Base-by-base conservation (phyloP, 1,140 invertebrate genomes). In the Drosophila obscura region DNA sequence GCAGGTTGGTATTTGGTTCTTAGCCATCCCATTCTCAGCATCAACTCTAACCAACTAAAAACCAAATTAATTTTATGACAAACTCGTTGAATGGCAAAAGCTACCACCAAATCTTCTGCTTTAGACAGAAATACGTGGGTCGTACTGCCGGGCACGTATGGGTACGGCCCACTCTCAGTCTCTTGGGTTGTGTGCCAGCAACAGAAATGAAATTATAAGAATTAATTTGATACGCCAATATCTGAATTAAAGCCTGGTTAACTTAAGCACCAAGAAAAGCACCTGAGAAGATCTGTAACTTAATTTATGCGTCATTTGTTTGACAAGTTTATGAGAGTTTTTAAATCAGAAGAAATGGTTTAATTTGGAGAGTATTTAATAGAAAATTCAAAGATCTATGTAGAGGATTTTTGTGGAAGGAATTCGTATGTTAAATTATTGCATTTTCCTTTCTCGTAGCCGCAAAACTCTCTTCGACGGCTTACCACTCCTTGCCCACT, bases 31-130 rank as follows among this genome's bases (percentile, higher is more conserved):
- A 15, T 48, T 49, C 43, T 68, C 65, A 46, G 66, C 65, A 72
- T 19, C 19, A 19, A 1, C 19, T 19, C 44, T 39, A 26, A 22
- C 48, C 66, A 80, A 43, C 61, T 75, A 64, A 77, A 73, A 75
- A 58, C 61, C 67, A 83, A 87, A 87, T 87, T 85, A 87, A 87
- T 79, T 88, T 73, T 81, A 88, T 82, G 83, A 88, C 83, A 87
- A 88, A 81, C 82, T 85, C 53, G 82, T 67, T 77, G 64, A 87
- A 87, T 80, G 68, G 44, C 71, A 53, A 75, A 71, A 60, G 81
- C 77, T 81, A 87, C 82, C 63, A 75, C 39, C 15, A 46, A 19
- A 28, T 45, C 11, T 26, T 24, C 15, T 57, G 44, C 53, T 49
- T 31, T 16, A 57, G 66, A 66, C 48, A n/a, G 26, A 28, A 11